Percentiles rank a stretch among this genome's conserved stretches.
Conservation (phyloP, 2,888 invertebrate genomes). For the Megalurothrips usitatus region DNA sequence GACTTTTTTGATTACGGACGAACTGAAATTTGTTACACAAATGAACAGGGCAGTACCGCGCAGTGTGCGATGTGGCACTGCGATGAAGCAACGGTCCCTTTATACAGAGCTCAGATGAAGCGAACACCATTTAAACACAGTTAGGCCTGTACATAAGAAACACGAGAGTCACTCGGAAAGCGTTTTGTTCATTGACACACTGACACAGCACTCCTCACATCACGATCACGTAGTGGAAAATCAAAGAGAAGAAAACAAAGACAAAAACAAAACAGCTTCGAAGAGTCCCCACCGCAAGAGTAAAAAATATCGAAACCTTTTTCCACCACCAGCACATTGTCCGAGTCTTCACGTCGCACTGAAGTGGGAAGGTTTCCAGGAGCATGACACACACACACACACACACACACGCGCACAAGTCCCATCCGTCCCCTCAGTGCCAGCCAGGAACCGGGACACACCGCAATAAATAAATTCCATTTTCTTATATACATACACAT, state of each 20-base stretch:
- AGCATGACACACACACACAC: neutral
- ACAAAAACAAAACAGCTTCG: neutral
- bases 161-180: neutral
- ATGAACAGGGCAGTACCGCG: neutral
- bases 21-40: neutral
- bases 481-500: too few species aligned
- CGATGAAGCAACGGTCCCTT: neutral
- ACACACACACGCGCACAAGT: neutral
- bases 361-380: neutral
- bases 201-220: neutral
- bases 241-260: neutral
- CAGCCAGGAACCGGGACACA: slow-evolving; percentile 29
- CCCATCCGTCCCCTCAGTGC: neutral
- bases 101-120: neutral
- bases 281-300: neutral
- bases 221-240: neutral
- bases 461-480: too few species aligned
- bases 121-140: neutral
- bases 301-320: slow-evolving; percentile 14
- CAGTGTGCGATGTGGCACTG: neutral
- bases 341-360: neutral
- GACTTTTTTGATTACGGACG: neutral
- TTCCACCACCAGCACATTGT: neutral
- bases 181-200: neutral
- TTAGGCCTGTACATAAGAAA: neutral